Percentiles rank a stretch among this genome's conserved stretches.
phyloP scores from a whole-genome alignment of 2,797 vertebrate genomes.

The Saguinus oedipus region DNA sequence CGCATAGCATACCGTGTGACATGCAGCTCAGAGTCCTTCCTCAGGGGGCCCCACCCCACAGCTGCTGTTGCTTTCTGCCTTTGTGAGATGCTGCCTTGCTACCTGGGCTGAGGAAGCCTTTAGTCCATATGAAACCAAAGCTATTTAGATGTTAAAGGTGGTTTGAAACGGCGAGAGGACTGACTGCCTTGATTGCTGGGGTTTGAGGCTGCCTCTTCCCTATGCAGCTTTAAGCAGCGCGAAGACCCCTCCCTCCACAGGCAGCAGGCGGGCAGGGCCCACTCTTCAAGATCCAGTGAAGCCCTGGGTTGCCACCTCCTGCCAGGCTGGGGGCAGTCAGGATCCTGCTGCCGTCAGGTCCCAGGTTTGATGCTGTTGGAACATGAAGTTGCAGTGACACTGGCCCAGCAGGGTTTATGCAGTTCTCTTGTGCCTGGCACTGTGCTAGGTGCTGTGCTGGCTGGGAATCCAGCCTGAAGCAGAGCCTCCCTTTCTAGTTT shows the following conservation, averaged over 20 bases:
- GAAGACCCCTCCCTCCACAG: neutral
- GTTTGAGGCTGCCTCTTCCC: neutral
- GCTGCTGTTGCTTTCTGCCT: neutral
- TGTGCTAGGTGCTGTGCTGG: neutral
- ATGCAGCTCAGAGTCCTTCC: neutral
- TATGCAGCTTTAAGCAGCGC: neutral
- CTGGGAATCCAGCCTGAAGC: neutral
- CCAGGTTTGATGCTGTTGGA: neutral
- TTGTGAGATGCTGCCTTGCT: neutral
- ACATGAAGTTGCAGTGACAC: neutral
- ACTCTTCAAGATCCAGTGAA: neutral
- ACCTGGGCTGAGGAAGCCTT: neutral
- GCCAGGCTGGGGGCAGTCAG: neutral
- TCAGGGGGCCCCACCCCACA: neutral
- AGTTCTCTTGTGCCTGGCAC: neutral
- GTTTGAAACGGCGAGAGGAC: neutral
- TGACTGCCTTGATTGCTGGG: fast-evolving
- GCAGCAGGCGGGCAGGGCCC: neutral
- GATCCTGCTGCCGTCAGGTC: neutral
- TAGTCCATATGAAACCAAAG: neutral
- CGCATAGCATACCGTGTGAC: fast-evolving
- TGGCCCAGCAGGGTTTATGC: fast-evolving
- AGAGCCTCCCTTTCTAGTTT: neutral
- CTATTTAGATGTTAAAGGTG: neutral
- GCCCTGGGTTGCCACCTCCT: neutral